Conservation (phyloP, 2,888 invertebrate genomes). For the Euplexia lucipara region DNA sequence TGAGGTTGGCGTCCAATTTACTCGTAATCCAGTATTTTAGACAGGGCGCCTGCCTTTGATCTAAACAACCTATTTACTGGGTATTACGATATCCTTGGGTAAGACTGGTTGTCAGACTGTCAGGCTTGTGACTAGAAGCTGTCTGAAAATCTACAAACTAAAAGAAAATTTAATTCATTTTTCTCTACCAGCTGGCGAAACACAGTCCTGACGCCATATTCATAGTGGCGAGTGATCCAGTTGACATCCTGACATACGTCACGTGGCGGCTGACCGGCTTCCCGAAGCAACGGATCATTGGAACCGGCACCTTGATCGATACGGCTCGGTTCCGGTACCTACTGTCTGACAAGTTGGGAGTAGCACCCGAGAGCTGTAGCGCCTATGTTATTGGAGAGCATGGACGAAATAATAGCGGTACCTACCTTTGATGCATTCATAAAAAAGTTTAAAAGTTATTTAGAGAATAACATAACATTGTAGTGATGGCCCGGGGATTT, state of each 20-base stretch:
- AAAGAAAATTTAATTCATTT: background rate
- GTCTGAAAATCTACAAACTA: background rate
- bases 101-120: too few species aligned
- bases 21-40: too few species aligned
- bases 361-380: slow-evolving; percentile 94
- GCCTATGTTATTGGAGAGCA: slow-evolving; percentile 97
- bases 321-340: slow-evolving; percentile 96
- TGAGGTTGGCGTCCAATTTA: too few species aligned
- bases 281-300: slow-evolving; percentile 95
- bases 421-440: background rate
- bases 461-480: too few species aligned
- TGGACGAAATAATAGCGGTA: slow-evolving; percentile 94
- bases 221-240: slow-evolving; percentile 96
- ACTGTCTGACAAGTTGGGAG: slow-evolving; percentile 93
- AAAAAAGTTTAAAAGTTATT: too few species aligned
- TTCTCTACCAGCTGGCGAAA: slow-evolving; percentile 89
- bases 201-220: slow-evolving; percentile 95
- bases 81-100: too few species aligned
- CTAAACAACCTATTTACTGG: too few species aligned
- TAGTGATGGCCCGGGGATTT: too few species aligned
- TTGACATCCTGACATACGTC: slow-evolving; percentile 96
- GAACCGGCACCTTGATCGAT: slow-evolving; percentile 96
- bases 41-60: too few species aligned
- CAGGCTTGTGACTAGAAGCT: too few species aligned
- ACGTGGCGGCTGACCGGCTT: slow-evolving; percentile 96